These are phyloP conservation scores for Threskiornis aethiopicus DNA, from an alignment of 2,797 vertebrate species.

Conservation along the genomic window DNA sequence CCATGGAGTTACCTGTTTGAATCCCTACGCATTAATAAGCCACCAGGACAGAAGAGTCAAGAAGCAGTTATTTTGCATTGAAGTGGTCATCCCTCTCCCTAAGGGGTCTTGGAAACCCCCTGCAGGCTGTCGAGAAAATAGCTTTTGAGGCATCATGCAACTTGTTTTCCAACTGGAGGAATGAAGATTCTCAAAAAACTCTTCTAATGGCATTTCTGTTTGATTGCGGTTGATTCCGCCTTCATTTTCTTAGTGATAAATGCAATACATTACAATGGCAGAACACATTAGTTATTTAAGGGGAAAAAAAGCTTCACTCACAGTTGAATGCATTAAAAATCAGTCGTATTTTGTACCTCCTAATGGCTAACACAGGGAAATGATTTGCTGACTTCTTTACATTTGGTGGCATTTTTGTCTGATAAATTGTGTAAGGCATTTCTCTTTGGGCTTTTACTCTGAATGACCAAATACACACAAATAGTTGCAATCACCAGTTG, in stretches of 20 bases:
- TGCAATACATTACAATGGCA: background rate
- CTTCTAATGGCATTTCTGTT: background rate
- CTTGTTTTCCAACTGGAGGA: background rate
- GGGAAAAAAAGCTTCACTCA: background rate
- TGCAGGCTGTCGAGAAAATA: background rate
- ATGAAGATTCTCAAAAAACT: background rate
- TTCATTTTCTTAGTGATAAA: background rate
- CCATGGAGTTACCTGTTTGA: background rate
- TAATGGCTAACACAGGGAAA: background rate
- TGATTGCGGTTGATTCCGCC: constrained; percentile 6
- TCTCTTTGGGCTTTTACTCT: background rate
- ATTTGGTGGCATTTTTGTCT: background rate
- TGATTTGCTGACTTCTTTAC: constrained; percentile 4
- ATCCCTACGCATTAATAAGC: background rate
- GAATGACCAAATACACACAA: background rate
- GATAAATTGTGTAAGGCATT: background rate
- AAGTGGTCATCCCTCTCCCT: background rate
- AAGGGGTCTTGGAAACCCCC: background rate
- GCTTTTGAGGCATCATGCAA: background rate
- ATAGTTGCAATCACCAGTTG: constrained; percentile 17
- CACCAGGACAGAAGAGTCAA: background rate
- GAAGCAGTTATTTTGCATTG: background rate
- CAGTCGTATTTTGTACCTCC: background rate
- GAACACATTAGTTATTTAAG: background rate
- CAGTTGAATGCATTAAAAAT: constrained; percentile 37